Base-by-base conservation (phyloP, 92 coral and sea anemone genomes). In the Anthopleura xanthogrammica region DNA sequence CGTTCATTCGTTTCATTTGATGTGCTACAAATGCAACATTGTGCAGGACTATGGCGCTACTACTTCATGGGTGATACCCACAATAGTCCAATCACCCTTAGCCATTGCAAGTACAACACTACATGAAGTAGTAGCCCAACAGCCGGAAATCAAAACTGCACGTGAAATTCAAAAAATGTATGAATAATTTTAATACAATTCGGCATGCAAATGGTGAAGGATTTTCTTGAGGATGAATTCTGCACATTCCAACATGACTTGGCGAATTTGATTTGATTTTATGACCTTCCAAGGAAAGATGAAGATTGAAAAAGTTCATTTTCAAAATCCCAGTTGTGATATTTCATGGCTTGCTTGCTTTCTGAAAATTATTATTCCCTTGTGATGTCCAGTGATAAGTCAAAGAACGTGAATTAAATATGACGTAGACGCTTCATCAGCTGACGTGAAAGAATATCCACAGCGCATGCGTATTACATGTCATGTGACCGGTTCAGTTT, bases 401-500 rank as follows among this genome's bases (percentile, higher is more conserved):
- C 36, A 20, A 4, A 8, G 43, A 24, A 68, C 14, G 19, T 62
- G 41, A 68, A 68, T 29, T 68, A 16, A 68, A 68, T 68, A 68
- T n/a, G 46, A 68, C 36, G 16, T 36, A 68, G 42, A 54, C 41
- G 36, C 29, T 46, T 46, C 50, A 46, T 9, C 50, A 46, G 50
- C 16, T 68, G 43, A 29, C 13, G 14, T 54, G 58, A 54, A 68
- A 68, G 43, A 36, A 29, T 68, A 68, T 68, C 74, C 40, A 68
- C 74, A 68, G 74, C 74, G 74, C 74, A 68, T 68, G 74, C 74
- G 74, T 68, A 68, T 19, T 62, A 62, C 29, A 62, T 19, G 22
- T 62, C 24, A 62, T 62, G 24, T 62, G 24, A 19, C 29, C 17
- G 58, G 16, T 54, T 54, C 58, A 54, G 0, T 62, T 62, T 19